These are phyloP conservation scores for Tiliacea citrago DNA, from an alignment of 2,888 invertebrate species.

Conservation along the genomic window DNA sequence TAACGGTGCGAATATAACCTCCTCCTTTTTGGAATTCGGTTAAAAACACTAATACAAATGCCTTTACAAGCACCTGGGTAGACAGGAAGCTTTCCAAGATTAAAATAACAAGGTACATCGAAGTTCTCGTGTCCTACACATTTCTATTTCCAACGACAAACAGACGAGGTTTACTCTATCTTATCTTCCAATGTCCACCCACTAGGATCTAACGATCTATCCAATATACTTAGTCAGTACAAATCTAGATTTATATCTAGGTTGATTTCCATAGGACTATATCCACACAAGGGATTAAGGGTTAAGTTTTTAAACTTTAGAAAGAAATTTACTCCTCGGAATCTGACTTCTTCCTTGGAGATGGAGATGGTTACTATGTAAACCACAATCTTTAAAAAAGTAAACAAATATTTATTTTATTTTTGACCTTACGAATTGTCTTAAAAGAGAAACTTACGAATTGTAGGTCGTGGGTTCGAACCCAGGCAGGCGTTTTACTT, in stretches of 20 bases:
- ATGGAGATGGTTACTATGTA: no score
- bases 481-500: no score
- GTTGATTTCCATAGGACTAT: neutral
- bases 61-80: neutral
- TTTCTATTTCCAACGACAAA: slow-evolving; percentile 35
- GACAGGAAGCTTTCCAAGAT: neutral
- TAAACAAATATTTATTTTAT: neutral
- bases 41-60: neutral
- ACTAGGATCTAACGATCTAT: slow-evolving; percentile 9
- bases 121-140: neutral
- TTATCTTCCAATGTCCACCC: slow-evolving; percentile 47
- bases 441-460: no score
- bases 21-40: no score
- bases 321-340: neutral
- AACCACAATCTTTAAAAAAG: neutral
- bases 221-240: slow-evolving; percentile 12
- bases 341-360: no score
- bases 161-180: slow-evolving; percentile 23
- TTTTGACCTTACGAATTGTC: no score
- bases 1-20: no score
- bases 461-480: no score
- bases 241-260: slow-evolving; percentile 7
- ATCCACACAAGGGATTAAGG: neutral
- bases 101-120: slow-evolving; percentile 6
- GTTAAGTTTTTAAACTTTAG: neutral